Base-by-base conservation (phyloP, 2,888 invertebrate species). In the Thera obeliscata region DNA sequence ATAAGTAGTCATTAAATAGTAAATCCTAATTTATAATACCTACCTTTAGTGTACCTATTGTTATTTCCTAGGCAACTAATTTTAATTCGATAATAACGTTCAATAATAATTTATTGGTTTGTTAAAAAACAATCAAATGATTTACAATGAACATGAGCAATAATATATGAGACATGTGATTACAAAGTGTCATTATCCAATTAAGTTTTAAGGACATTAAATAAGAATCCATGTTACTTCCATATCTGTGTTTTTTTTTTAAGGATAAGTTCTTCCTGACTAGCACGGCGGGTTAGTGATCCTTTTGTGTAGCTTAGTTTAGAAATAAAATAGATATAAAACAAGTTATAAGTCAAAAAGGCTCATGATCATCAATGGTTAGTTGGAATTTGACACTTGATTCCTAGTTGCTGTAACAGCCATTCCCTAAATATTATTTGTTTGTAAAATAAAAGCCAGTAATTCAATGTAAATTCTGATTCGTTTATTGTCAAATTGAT, bases 1-100 rank as follows among this genome's bases (percentile, higher is more conserved):
- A 65, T 61, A 61, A 36, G 48, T 61, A 61, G 65, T 65, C 36
- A 74, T 79, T 66, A 69, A 62, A 6, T 61, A 75, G 78, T 56
- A 74, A 74, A 57, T 52, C 57, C 7, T 36, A 35, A 59, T 59
- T 55, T 11, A 61, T 55, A 55, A 5, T 46, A 60, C 41, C 22
- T 56, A 22, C 36, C 33, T 52, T 41, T 22, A 22, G 38, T 49
- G 36, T 61, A 52, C 9, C 52, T 52, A 52, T 54, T 43, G 52
- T 60, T 60, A 54, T 52, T 52, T 46, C 43, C 43, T 52, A 56
- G 56, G 9, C 49, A 38, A 46, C 12, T 56, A 6, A 49, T 56
- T 49, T 56, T 56, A 56, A 57, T 50, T 63, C 56, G 33, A 61
- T 46, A 7, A 46, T 46, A 46, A 38, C 1, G 43, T 7, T 1